phyloP scores from a whole-genome alignment of 2,888 invertebrate genomes.

The Liposcelis brunnea region DNA sequence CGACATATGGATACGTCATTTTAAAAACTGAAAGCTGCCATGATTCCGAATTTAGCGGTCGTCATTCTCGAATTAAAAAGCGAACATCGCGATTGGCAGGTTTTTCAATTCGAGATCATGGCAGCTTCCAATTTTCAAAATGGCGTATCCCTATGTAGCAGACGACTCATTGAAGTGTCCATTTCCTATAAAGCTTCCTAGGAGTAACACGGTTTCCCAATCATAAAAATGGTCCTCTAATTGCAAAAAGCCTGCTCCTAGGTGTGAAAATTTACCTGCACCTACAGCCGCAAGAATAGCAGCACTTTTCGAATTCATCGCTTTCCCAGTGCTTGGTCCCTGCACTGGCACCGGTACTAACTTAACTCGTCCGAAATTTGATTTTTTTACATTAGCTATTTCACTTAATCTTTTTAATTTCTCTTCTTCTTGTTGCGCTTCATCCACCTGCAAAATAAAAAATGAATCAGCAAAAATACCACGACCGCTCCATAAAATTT shows the following conservation, averaged over 20 bases:
- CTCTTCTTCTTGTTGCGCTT: slow-evolving; percentile 31
- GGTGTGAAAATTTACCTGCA: neutral
- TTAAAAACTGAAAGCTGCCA: too few species aligned
- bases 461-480: slow-evolving; percentile 5
- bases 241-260: slow-evolving; percentile 26
- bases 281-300: slow-evolving; percentile 5
- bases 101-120: too few species aligned
- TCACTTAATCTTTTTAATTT: slow-evolving; percentile 19
- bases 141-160: too few species aligned
- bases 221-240: too few species aligned
- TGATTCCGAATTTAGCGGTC: too few species aligned
- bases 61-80: too few species aligned
- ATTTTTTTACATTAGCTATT: slow-evolving; percentile 18
- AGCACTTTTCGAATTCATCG: slow-evolving; percentile 4
- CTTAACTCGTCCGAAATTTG: slow-evolving; percentile 26
- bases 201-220: slow-evolving; percentile 19
- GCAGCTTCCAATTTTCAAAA: too few species aligned
- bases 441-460: slow-evolving; percentile 36
- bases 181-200: slow-evolving; percentile 12
- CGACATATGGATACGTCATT: too few species aligned
- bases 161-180: too few species aligned
- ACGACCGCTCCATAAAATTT: slow-evolving; percentile 26
- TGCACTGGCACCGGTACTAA: slow-evolving; percentile 8
- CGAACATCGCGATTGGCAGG: too few species aligned
- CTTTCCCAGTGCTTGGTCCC: slow-evolving; percentile 11